phyloP scores from a whole-genome alignment of 2,888 invertebrate species.

The Eubasilissa splendida region DNA sequence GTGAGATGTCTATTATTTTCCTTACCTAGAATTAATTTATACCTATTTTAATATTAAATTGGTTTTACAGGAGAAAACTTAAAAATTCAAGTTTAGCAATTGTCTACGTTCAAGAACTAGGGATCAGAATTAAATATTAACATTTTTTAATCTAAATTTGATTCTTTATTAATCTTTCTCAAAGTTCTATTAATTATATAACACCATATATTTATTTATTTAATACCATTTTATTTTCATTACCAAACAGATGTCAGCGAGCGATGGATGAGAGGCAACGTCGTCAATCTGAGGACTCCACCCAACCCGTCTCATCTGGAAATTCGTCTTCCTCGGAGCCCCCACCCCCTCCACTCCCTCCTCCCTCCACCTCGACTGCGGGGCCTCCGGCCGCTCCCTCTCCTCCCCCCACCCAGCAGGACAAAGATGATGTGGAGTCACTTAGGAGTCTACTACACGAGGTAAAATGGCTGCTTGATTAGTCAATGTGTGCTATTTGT shows the following conservation, averaged over 20 bases:
- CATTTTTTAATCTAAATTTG: too few relatives aligned
- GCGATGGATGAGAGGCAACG: slow-evolving; percentile 55
- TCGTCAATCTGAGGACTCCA: slow-evolving; percentile 57
- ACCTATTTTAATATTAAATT: too few relatives aligned
- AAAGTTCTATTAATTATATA: not conserved
- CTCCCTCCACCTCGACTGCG: slow-evolving; percentile 65
- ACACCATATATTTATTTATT: not conserved
- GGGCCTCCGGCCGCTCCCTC: slow-evolving; percentile 65
- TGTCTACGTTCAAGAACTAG: too few relatives aligned
- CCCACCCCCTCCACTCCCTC: slow-evolving; percentile 60
- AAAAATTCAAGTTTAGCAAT: too few relatives aligned
- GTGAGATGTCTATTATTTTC: too few relatives aligned
- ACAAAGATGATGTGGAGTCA: slow-evolving; percentile 79
- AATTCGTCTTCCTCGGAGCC: slow-evolving; percentile 53
- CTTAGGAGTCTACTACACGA: slow-evolving; percentile 84
- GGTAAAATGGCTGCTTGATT: slow-evolving; percentile 69
- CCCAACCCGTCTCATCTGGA: slow-evolving; percentile 51
- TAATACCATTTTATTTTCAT: not conserved
- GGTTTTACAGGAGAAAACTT: too few relatives aligned
- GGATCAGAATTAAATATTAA: too few relatives aligned
- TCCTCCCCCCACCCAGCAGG: slow-evolving; percentile 63
- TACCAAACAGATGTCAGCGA: slow-evolving; percentile 53
- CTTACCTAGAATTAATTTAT: too few relatives aligned
- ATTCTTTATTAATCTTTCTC: too few relatives aligned
- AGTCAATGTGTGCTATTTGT: not conserved